A percentile compares a stretch with the other conserved stretches of the same genome.
Evolutionary conservation across 2,888 invertebrate species (phyloP).

Genomic region (Philereme vetulata): DNA sequence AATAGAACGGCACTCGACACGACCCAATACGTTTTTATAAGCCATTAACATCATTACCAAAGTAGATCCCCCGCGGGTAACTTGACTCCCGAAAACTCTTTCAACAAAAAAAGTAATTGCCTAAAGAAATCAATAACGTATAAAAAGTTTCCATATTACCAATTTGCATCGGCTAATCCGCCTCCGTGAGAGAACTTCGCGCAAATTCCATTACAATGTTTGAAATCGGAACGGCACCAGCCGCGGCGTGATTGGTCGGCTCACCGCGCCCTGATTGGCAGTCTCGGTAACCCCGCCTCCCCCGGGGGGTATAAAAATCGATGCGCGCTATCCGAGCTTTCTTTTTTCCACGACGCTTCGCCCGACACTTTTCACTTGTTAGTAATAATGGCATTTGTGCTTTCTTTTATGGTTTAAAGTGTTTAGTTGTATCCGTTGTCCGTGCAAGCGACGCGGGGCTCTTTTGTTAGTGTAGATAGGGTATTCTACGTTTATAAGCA

Average conservation of each 20-base stretch:
- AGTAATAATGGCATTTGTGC: conserved; percentile 78
- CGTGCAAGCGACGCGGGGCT: conserved; percentile 68
- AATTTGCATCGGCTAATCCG: conserved; percentile 75
- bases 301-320: conserved; percentile 80
- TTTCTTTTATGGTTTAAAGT: conserved; percentile 76
- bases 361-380: conserved; percentile 74
- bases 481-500: conserved; percentile 68
- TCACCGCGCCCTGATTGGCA: conserved; percentile 77
- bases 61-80: conserved; percentile 26
- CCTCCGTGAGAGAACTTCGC: conserved; percentile 59
- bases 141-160: conserved; percentile 59
- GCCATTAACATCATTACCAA: conserved; percentile 33
- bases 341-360: conserved; percentile 73
- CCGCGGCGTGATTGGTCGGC: conserved; percentile 74
- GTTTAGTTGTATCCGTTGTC: conserved; percentile 79
- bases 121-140: conserved; percentile 35
- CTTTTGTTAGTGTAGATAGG: conserved; percentile 71
- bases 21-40: conserved; percentile 28
- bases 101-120: conserved; percentile 35
- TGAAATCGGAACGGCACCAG: conserved; percentile 69
- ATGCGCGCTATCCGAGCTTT: conserved; percentile 64
- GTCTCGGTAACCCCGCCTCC: conserved; percentile 73
- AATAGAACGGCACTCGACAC: conserved; percentile 3
- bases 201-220: conserved; percentile 81
- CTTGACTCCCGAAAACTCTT: conserved; percentile 34